Base-by-base conservation (phyloP, 1,140 invertebrate genomes). In the Agrypnia vestita region DNA sequence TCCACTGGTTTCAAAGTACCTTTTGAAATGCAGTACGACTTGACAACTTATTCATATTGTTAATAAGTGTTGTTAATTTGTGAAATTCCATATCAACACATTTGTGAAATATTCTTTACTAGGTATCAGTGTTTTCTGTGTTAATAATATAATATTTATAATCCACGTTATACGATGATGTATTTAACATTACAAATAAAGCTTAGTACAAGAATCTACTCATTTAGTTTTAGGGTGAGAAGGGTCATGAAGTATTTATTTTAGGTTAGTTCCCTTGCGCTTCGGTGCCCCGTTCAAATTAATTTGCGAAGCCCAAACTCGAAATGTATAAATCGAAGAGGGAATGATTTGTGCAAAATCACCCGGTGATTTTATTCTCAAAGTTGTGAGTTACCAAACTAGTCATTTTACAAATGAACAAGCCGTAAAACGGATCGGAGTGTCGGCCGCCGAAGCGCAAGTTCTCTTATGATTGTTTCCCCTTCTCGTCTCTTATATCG, bases 51-150 rank as follows among this genome's bases (percentile, higher is more conserved):
- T 69, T 77, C 43, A 77, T 69, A 67, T 43, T 77, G 62, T 77
- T 55, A 25, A 71, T 71, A 64, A 77, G 55, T 77, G 76, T 77
- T 77, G 76, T 77, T 77, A 77, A n/a, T 77, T 64, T 77, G 76
- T 77, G 47, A 77, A 77, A 77, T 67, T 77, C 62, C 76, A 77
- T 77, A 77, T 77, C 76, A 77, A 77, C 15, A 56, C 25, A 55
- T 44, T 77, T 77, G 46, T 67, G 46, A 67, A 67, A 67, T 55
- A 77, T 64, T 76, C 12, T 61, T 76, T 46, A 44, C 49, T 62
- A 76, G 13, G 61, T 49, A n/a, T 67, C 21, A 44, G 35, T 76
- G 15, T 76, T 21, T 11, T 49, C 56, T n/a, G 21, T 59, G 13
- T 61, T 13, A 15, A 21, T 12, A 76, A 76, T 43, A 74, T 55